Conservation (phyloP, 2,797 vertebrate genomes). For the Choloepus didactylus region DNA sequence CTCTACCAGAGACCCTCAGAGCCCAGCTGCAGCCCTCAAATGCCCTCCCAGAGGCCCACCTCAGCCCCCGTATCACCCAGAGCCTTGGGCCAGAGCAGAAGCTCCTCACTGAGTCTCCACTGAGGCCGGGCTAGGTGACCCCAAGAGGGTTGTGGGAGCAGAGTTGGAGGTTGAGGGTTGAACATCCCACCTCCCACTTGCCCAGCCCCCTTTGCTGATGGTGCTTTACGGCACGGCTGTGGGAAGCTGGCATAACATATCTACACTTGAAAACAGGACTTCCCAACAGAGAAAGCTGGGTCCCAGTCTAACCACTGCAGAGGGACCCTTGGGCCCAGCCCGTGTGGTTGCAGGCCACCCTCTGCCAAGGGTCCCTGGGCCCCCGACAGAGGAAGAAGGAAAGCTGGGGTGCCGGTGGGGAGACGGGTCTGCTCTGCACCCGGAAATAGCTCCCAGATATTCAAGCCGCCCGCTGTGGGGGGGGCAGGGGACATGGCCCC, state of each 20-base stretch:
- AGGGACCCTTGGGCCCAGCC: rapidly evolving
- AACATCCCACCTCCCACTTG: background rate
- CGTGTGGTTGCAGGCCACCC: rapidly evolving
- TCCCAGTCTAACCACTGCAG: background rate
- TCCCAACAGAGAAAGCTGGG: background rate
- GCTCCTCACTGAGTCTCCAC: background rate
- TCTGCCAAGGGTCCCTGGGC: background rate
- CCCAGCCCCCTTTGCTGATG: background rate
- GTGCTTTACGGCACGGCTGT: background rate
- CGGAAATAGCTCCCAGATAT: rapidly evolving
- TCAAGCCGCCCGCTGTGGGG: rapidly evolving
- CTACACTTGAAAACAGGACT: background rate
- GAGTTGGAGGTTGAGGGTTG: background rate
- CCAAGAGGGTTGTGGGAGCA: no score
- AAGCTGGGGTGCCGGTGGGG: rapidly evolving
- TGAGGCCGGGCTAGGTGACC: background rate
- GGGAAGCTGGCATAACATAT: background rate
- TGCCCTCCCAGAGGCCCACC: background rate
- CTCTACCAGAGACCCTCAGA: background rate
- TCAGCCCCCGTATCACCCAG: background rate
- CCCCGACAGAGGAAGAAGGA: background rate
- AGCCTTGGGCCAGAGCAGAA: background rate
- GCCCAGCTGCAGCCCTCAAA: background rate
- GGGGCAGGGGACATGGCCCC: background rate
- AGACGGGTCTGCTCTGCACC: background rate